These are phyloP conservation scores for Oxyura jamaicensis DNA, from an alignment of 2,113 vertebrate species.

Conservation along the genomic window DNA sequence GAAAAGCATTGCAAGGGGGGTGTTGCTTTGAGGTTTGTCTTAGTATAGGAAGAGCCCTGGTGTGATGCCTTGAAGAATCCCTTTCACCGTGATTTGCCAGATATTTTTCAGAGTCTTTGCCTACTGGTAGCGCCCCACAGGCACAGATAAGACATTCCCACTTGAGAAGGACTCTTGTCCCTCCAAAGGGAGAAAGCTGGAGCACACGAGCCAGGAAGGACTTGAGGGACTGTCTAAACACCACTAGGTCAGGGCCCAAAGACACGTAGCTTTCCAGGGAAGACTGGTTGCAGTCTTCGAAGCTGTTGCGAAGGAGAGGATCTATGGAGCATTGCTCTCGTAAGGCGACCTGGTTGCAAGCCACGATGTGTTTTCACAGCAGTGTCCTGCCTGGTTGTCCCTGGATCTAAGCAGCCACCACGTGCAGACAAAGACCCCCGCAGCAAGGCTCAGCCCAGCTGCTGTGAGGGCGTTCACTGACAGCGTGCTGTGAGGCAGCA, in stretches of 20 bases:
- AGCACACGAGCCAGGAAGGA: background rate
- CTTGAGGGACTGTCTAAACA: background rate
- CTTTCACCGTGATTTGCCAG: accelerated
- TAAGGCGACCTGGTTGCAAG: background rate
- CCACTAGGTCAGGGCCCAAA: background rate
- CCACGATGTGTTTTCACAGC: background rate
- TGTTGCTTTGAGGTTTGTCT: background rate
- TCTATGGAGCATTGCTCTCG: background rate
- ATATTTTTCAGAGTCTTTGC: background rate
- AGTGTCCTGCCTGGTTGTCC: background rate
- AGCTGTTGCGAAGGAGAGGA: accelerated
- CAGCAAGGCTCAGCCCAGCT: background rate
- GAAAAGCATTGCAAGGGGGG: accelerated
- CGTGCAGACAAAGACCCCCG: background rate
- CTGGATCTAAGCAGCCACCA: background rate
- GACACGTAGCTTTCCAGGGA: accelerated
- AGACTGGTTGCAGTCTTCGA: background rate
- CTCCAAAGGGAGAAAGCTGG: accelerated
- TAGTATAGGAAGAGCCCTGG: accelerated
- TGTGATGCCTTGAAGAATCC: background rate
- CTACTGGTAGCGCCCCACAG: accelerated
- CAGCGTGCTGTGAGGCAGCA: background rate
- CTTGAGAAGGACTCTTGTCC: background rate
- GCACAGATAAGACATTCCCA: background rate
- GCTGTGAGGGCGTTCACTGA: background rate